These are phyloP conservation scores for Sericinus montela DNA, from an alignment of 2,888 invertebrate genomes.

Conservation along the genomic window DNA sequence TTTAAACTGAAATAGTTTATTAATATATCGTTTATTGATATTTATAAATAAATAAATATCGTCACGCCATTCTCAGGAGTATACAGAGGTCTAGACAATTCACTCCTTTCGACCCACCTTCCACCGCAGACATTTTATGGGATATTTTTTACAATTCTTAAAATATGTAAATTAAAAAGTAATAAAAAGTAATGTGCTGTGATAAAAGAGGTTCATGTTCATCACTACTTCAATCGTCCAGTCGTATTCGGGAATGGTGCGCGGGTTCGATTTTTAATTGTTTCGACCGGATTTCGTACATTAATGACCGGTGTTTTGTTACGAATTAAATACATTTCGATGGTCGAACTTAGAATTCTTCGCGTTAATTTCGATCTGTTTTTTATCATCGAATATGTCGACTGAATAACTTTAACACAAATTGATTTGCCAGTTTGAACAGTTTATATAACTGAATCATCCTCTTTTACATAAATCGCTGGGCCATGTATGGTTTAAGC, in stretches of 20 bases:
- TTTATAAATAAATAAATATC: too few relatives aligned
- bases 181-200: too few relatives aligned
- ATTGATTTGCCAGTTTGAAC: neutral
- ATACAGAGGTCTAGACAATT: too few relatives aligned
- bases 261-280: conserved; percentile 71
- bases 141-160: too few relatives aligned
- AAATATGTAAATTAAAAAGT: too few relatives aligned
- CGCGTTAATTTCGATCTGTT: neutral
- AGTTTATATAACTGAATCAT: conserved; percentile 1
- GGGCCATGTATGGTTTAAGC: too few relatives aligned
- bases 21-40: too few relatives aligned
- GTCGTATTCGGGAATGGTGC: conserved; percentile 66
- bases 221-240: conserved; percentile 45
- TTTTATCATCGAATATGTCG: neutral
- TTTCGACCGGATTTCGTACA: conserved; percentile 54
- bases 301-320: conserved; percentile 47
- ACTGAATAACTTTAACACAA: neutral
- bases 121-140: too few relatives aligned
- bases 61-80: too few relatives aligned
- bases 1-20: too few relatives aligned
- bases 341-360: conserved; percentile 31
- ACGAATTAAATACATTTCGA: conserved; percentile 42
- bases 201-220: neutral
- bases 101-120: too few relatives aligned
- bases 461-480: neutral